Evolutionary conservation across 1,140 invertebrate genomes (phyloP).

Genomic region (Popillia japonica): DNA sequence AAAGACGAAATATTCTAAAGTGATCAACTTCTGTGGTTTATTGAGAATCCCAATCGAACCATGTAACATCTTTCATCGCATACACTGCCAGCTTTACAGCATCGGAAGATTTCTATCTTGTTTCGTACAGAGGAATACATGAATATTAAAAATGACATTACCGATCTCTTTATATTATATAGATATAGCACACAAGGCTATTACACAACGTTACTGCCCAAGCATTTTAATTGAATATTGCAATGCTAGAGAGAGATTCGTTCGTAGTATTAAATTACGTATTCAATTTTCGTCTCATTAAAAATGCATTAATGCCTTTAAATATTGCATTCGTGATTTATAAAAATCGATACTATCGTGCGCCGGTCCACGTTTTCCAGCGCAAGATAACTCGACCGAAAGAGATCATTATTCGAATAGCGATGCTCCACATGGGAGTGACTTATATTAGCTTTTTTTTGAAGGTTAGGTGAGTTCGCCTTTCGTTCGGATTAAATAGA

Average conservation of each 20-base stretch:
- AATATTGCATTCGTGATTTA: constrained; percentile 34
- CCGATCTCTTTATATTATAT: constrained; percentile 1
- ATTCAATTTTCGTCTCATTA: constrained; percentile 30
- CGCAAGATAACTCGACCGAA: constrained; percentile 9
- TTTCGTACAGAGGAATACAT: constrained; percentile 17
- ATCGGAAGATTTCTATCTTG: constrained; percentile 7
- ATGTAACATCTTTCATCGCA: neutral
- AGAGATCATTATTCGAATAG: neutral
- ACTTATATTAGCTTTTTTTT: neutral
- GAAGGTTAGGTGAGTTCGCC: neutral
- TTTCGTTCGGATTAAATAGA: neutral
- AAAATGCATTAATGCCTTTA: constrained; percentile 32
- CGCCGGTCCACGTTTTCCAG: neutral
- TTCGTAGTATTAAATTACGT: constrained; percentile 17
- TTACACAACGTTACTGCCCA: constrained; percentile 20
- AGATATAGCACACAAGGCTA: constrained; percentile 10
- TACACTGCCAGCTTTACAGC: neutral
- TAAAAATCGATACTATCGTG: constrained; percentile 21
- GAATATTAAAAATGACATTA: constrained; percentile 31
- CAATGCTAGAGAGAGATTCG: neutral
- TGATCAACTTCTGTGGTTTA: too few relatives aligned
- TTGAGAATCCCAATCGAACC: too few relatives aligned
- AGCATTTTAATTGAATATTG: constrained; percentile 34
- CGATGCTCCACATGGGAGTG: neutral
- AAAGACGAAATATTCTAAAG: too few relatives aligned